These are phyloP conservation scores for Orchestia grillus DNA, from an alignment of 1,140 invertebrate genomes.

Conservation along the genomic window DNA sequence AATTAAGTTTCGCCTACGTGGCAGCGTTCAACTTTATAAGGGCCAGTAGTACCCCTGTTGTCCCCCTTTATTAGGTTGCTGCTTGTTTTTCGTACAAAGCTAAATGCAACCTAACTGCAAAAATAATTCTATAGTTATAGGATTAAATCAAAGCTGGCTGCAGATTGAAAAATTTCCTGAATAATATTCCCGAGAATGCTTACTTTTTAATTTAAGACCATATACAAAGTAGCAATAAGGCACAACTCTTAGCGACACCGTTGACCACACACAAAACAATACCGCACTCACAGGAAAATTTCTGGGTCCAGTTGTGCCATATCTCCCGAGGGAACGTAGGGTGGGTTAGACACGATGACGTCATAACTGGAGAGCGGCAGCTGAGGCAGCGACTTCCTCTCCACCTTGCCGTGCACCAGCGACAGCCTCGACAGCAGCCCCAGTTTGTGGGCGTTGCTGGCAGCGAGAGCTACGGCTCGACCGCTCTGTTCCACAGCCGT, in stretches of 20 bases:
- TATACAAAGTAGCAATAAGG: neutral
- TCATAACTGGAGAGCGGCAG: slow-evolving; percentile 73
- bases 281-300: slow-evolving; percentile 75
- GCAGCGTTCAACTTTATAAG: too few species aligned
- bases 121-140: too few species aligned
- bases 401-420: slow-evolving; percentile 73
- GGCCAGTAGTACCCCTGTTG: too few species aligned
- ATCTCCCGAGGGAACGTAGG: slow-evolving; percentile 76
- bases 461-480: slow-evolving; percentile 76
- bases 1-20: too few species aligned
- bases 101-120: too few species aligned
- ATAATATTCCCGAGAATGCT: neutral
- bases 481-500: slow-evolving; percentile 77
- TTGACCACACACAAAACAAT: neutral
- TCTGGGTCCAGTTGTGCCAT: slow-evolving; percentile 75
- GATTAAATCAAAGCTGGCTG: too few species aligned
- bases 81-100: too few species aligned
- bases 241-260: neutral
- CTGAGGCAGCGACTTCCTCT: slow-evolving; percentile 69
- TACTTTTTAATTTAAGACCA: neutral
- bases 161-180: neutral
- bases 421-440: slow-evolving; percentile 72
- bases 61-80: too few species aligned
- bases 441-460: slow-evolving; percentile 75
- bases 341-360: slow-evolving; percentile 79